Evolutionary conservation across 1,140 invertebrate genomes (phyloP).

Genomic region (Drosophila nikananu): DNA sequence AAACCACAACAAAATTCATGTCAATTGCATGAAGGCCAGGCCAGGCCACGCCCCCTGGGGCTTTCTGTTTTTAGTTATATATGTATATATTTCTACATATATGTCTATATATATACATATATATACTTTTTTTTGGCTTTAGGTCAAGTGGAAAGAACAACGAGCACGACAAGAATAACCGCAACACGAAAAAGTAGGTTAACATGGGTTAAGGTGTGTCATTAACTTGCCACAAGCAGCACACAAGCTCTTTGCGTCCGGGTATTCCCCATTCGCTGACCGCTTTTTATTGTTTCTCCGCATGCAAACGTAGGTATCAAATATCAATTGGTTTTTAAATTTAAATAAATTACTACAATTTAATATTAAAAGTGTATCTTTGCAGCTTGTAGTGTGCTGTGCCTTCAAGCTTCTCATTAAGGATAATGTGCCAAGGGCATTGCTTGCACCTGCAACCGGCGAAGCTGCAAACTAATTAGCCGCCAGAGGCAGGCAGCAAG

Average conservation of each 20-base stretch:
- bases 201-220: constrained; percentile 71
- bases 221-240: constrained; percentile 57
- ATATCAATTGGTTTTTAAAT: constrained; percentile 1
- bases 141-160: constrained; percentile 65
- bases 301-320: neutral
- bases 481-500: constrained; percentile 12
- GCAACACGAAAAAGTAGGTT: constrained; percentile 60
- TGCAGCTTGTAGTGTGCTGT: neutral
- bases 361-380: neutral
- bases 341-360: neutral
- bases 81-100: constrained; percentile 4
- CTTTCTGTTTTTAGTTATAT: constrained; percentile 9
- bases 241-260: neutral
- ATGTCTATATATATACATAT: neutral
- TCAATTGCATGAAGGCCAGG: constrained; percentile 74
- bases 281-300: neutral
- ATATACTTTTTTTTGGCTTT: constrained; percentile 40
- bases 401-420: constrained; percentile 16
- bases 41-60: constrained; percentile 17
- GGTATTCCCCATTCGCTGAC: neutral
- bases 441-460: constrained; percentile 13
- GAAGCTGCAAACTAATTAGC: constrained; percentile 26
- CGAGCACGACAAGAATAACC: constrained; percentile 43
- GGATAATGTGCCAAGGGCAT: constrained; percentile 42
- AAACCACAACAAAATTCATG: constrained; percentile 43